Percentiles rank a stretch among this genome's conserved stretches.
phyloP scores from a whole-genome alignment of 2,113 vertebrate genomes.

The Mus musculus region DNA sequence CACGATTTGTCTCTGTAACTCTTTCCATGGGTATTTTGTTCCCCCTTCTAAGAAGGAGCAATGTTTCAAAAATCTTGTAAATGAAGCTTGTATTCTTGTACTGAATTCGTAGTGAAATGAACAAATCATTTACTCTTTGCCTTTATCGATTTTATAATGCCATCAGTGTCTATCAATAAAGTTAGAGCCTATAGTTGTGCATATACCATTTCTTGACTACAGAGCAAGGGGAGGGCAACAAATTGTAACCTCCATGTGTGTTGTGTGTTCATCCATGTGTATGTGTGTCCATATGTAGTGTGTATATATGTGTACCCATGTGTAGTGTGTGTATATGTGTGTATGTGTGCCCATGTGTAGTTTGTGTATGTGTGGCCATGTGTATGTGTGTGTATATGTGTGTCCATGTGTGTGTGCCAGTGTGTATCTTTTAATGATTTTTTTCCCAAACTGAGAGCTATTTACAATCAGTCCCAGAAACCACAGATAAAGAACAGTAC shows the following conservation, averaged over 20 bases:
- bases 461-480: constrained; percentile 35
- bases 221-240: neutral
- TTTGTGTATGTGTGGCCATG: neutral
- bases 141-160: constrained; percentile 78
- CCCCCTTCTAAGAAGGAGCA: no score
- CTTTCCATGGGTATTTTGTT: no score
- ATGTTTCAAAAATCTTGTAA: constrained; percentile 57
- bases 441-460: constrained; percentile 29
- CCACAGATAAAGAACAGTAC: neutral
- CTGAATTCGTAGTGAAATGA: constrained; percentile 73
- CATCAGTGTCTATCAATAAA: constrained; percentile 75
- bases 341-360: neutral
- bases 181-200: constrained; percentile 60
- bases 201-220: constrained; percentile 23
- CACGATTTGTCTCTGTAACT: no score
- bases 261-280: neutral
- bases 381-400: neutral
- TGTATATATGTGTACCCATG: no score
- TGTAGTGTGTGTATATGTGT: neutral
- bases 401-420: neutral
- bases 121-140: constrained; percentile 76
- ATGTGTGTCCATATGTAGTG: neutral
- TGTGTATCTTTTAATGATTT: neutral
- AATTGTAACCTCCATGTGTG: neutral
- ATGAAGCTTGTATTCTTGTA: constrained; percentile 76